Evolutionary conservation across 2,888 invertebrate species (phyloP), one percentile per base, ranked within the genome.

Genomic region (Junonia oenone): DNA sequence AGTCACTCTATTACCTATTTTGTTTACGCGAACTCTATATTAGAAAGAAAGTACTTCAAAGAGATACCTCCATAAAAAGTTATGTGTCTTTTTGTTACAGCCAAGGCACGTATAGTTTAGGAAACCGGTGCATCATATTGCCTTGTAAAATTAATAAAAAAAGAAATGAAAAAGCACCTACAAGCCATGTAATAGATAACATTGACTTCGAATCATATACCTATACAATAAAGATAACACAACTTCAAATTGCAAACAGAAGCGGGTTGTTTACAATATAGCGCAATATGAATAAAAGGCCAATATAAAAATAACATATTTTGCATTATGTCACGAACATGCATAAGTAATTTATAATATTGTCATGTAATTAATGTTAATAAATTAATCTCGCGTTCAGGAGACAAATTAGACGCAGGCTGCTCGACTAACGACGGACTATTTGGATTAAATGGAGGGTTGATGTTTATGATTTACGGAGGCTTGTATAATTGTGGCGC

Each of bases 391-490:
- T 87, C 83, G 75, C 79, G 86, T 89, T 81, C 83, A 78, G 78
- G 80, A 88, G 88, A 90, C 89, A 89, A 88, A 89, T 90, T 87
- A 89, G 87, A 87, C 86, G 78, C 88, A 85, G 81, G 81, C 84
- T 88, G 89, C 83, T 84, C 85, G 78, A 78, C 87, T 89, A 90
- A 90, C 86, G 89, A 89, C 86, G 81, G 86, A 88, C 89, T 85
- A 89, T 90, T 90, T 83, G 86, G 84, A 85, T 88, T 89, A 89
- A 90, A 90, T 89, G 87, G 89, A 72, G 88, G 88, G 86, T 83
- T 86, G 87, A 87, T 90, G 89, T 88, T 89, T 90, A 90, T 90
- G 90, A 90, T 90, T 89, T 87, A 90, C 89, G 87, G 83, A 78
- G 81, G 83, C 76, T 76, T 74, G 80, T 78, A 79, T 88, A 87